Evolutionary conservation across 53 echinoderm and acorn worm genomes (phyloP).

Genomic region (Echinometra lucunter): DNA sequence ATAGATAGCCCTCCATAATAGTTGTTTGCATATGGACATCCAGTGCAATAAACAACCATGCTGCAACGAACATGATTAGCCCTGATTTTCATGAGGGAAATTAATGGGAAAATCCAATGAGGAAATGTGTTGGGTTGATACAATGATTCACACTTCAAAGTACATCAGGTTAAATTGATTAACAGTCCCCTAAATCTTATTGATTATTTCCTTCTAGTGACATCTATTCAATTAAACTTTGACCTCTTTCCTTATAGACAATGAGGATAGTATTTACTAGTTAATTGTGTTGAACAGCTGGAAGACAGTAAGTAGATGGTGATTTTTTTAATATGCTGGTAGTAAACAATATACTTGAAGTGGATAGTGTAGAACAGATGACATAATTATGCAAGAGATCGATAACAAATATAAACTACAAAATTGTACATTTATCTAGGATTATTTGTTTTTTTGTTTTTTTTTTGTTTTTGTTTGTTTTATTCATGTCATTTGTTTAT

Average conservation of each 20-base stretch:
- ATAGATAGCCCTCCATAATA: too few relatives aligned
- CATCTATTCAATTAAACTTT: constrained; percentile 34
- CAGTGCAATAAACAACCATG: too few relatives aligned
- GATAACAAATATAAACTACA: too few relatives aligned
- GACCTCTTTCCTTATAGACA: not conserved
- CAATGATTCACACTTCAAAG: constrained; percentile 13
- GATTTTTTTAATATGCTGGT: not conserved
- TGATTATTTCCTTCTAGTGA: constrained; percentile 13
- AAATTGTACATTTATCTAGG: too few relatives aligned
- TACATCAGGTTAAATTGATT: not conserved
- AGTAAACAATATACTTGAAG: not conserved
- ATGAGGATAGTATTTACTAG: not conserved
- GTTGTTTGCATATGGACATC: too few relatives aligned
- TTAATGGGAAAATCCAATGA: not conserved
- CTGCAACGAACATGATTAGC: not conserved
- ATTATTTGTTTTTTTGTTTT: too few relatives aligned
- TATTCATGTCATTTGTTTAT: too few relatives aligned
- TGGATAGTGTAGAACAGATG: not conserved
- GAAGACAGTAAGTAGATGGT: not conserved
- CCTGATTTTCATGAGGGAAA: not conserved
- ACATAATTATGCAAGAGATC: not conserved
- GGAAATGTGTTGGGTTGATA: constrained; percentile 9
- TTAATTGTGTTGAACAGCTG: not conserved
- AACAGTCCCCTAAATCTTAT: constrained; percentile 11
- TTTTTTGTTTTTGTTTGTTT: too few relatives aligned